Conservation (phyloP, 2,113 vertebrate genomes). For the Limanda limanda region DNA sequence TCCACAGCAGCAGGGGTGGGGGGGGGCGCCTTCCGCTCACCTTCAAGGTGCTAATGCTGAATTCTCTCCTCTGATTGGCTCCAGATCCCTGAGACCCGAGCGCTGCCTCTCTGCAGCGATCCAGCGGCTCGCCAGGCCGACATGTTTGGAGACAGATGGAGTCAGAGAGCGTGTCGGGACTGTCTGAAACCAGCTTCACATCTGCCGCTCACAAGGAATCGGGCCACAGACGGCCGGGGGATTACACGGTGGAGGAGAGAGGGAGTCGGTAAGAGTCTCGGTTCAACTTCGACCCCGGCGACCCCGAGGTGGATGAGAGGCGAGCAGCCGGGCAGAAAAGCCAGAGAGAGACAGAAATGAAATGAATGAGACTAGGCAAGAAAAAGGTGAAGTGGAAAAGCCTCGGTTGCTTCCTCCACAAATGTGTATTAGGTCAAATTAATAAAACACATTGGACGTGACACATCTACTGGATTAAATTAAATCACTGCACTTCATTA, state of each 20-base stretch:
- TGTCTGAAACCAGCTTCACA: conserved; percentile 72
- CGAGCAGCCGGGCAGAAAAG: conserved; percentile 50
- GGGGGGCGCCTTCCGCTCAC: not conserved
- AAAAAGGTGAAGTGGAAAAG: conserved; percentile 34
- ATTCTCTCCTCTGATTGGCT: conserved; percentile 53
- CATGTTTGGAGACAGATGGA: conserved; percentile 75
- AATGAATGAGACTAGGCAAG: conserved; percentile 43
- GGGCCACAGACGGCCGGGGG: conserved; percentile 66
- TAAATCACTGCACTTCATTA: conserved; percentile 40
- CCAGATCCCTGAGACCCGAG: conserved; percentile 27
- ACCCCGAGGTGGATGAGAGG: conserved; percentile 50
- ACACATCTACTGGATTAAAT: conserved; percentile 43
- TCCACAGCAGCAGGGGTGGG: too few species aligned
- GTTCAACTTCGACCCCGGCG: conserved; percentile 69
- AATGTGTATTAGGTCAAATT: conserved; percentile 33
- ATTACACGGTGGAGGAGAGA: conserved; percentile 73
- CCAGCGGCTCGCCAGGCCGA: conserved; percentile 52
- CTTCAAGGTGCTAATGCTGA: conserved; percentile 9
- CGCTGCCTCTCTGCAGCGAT: conserved; percentile 20
- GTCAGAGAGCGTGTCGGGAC: conserved; percentile 68
- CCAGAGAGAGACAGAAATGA: conserved; percentile 35
- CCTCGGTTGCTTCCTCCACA: conserved; percentile 10
- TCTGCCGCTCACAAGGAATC: conserved; percentile 73
- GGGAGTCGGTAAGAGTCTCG: conserved; percentile 53
- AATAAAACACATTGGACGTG: conserved; percentile 8